A percentile compares a stretch with the other conserved stretches of the same genome.
Evolutionary conservation across 2,113 vertebrate species (phyloP).

Genomic region (Hippocampus abdominalis): DNA sequence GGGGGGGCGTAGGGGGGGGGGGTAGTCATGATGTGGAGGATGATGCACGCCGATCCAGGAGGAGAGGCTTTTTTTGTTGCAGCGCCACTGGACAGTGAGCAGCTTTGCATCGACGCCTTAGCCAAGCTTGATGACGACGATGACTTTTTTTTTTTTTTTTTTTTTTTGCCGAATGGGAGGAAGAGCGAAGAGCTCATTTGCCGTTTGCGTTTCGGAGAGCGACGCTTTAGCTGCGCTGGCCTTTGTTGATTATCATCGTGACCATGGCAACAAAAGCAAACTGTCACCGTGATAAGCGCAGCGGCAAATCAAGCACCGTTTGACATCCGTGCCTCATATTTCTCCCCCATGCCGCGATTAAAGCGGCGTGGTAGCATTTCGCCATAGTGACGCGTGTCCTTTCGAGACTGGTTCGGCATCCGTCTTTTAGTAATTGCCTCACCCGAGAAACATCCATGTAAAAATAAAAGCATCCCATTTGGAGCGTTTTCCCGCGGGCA

Average conservation of each 20-base stretch:
- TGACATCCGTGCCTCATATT: background rate
- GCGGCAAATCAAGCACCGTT: background rate
- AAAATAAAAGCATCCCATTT: background rate
- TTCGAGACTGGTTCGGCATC: constrained; percentile 29
- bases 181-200: background rate
- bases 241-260: constrained; percentile 29
- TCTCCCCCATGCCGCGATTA: too few species aligned
- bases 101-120: constrained; percentile 54
- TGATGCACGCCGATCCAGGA: background rate
- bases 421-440: constrained; percentile 3
- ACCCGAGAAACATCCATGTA: background rate
- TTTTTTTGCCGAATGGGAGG: background rate
- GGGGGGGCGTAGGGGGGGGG: background rate
- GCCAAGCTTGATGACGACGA: background rate
- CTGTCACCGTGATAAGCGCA: background rate
- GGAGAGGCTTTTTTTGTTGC: constrained; percentile 34
- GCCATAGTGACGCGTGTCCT: constrained; percentile 17
- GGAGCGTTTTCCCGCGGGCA: constrained; percentile 4
- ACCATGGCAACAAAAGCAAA: constrained; percentile 62
- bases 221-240: background rate
- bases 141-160: background rate
- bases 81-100: constrained; percentile 59
- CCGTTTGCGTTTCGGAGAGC: background rate
- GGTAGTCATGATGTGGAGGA: background rate
- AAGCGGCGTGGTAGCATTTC: constrained; percentile 16